Conservation (phyloP, 2,797 vertebrate species). For the Coilia nasus region DNA sequence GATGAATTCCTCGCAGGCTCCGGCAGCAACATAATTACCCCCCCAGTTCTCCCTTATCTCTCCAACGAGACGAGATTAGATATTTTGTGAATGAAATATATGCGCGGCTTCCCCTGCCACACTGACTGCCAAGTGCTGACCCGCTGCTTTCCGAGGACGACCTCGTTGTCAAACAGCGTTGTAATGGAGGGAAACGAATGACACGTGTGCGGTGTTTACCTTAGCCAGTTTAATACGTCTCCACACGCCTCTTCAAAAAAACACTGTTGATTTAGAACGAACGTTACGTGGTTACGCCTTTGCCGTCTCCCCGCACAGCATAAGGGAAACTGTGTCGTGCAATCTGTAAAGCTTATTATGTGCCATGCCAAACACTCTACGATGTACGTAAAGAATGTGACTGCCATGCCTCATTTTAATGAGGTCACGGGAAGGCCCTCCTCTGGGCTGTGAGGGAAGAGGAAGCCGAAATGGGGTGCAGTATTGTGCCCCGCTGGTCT, state of each 20-base stretch:
- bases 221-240: not conserved
- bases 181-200: conserved; percentile 4
- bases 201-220: not conserved
- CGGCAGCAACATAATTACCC: conserved; percentile 88
- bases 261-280: not conserved
- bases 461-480: not conserved
- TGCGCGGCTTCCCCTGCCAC: conserved; percentile 63
- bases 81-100: conserved; percentile 79
- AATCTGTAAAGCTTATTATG: not conserved
- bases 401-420: not conserved
- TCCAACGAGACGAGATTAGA: conserved; percentile 88
- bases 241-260: not conserved
- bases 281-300: not conserved
- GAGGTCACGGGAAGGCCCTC: not conserved
- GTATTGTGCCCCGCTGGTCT: not conserved
- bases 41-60: conserved; percentile 85
- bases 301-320: not conserved
- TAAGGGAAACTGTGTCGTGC: not conserved
- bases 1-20: conserved; percentile 81
- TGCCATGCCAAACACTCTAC: not conserved
- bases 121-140: conserved; percentile 62
- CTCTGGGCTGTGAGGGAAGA: not conserved
- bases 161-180: conserved; percentile 28
- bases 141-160: conserved; percentile 28
- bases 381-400: not conserved